phyloP scores from a whole-genome alignment of 2,797 vertebrate genomes.

The Florisuga fusca region DNA sequence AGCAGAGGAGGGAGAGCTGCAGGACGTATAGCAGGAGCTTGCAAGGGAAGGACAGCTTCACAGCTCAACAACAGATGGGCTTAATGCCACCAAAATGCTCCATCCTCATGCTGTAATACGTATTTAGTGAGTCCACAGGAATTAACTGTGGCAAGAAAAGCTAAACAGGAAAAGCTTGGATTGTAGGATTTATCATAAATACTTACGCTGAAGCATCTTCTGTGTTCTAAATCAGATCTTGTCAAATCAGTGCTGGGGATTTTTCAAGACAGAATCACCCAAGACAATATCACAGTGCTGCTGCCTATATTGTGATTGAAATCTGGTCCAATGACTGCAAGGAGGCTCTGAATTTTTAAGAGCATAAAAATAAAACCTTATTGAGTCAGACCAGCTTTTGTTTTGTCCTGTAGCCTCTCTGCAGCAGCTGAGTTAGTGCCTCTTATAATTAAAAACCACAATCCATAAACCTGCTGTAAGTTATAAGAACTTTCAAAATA shows the following conservation, averaged over 20 bases:
- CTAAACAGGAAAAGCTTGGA: background rate
- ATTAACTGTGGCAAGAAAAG: background rate
- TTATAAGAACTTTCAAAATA: background rate
- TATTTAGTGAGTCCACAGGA: fast-evolving
- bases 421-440: background rate
- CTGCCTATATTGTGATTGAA: background rate
- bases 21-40: fast-evolving
- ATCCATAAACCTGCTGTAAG: background rate
- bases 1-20: background rate
- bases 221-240: background rate
- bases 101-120: fast-evolving
- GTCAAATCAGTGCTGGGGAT: background rate
- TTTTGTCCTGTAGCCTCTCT: background rate
- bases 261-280: background rate
- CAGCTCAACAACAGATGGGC: background rate
- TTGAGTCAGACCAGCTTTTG: background rate
- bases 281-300: background rate
- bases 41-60: background rate
- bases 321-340: background rate
- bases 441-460: background rate
- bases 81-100: background rate
- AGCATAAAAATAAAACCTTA: background rate
- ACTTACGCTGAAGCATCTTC: background rate
- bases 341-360: background rate
- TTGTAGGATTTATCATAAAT: slow-evolving; percentile 29